Evolutionary conservation across 2,113 vertebrate genomes (phyloP).

Genomic region (Phaethornis superciliosus): DNA sequence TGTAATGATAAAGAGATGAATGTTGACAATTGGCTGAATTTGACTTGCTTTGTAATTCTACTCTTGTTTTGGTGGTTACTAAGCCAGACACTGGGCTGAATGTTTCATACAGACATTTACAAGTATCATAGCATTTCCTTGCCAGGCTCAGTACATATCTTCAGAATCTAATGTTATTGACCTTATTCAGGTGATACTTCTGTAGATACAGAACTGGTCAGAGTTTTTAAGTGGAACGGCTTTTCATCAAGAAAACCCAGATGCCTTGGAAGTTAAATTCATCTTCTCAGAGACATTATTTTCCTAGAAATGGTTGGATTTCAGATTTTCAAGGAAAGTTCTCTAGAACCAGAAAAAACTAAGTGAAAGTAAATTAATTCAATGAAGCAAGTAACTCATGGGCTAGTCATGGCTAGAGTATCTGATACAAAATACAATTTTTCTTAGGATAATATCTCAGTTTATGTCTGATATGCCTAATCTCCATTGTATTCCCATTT

Average conservation of each 20-base stretch:
- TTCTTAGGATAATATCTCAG: neutral
- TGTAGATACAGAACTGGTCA: neutral
- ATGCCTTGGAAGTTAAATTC: neutral
- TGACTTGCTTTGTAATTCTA: neutral
- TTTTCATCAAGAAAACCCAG: neutral
- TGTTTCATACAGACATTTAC: neutral
- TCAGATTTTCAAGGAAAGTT: neutral
- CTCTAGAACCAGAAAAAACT: neutral
- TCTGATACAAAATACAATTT: neutral
- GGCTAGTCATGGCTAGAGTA: neutral
- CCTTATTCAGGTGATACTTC: neutral
- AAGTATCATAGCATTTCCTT: neutral
- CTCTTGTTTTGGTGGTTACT: neutral
- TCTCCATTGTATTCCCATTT: neutral
- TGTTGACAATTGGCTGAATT: neutral
- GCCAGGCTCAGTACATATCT: neutral
- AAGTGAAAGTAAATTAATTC: neutral
- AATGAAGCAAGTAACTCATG: neutral
- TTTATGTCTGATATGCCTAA: neutral
- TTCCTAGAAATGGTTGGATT: slow-evolving; percentile 1
- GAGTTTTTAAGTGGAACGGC: neutral
- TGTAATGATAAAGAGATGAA: neutral
- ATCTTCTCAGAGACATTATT: neutral
- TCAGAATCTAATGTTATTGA: neutral
- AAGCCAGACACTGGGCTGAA: neutral